Evolutionary conservation across 2,888 invertebrate genomes (phyloP).

Genomic region (Andrena trimmerana): DNA sequence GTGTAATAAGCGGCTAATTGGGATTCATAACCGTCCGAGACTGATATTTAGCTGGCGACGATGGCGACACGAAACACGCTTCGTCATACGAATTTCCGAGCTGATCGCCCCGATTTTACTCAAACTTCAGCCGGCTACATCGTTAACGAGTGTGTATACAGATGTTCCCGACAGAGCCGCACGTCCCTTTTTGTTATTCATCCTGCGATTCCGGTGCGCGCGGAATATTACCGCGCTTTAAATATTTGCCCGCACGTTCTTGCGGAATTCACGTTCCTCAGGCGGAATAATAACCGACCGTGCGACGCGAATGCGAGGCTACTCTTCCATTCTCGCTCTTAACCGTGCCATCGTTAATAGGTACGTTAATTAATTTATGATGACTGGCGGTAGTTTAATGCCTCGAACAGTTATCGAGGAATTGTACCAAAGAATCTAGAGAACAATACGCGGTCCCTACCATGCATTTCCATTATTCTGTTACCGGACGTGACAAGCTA

Average conservation of each 20-base stretch:
- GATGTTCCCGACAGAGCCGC: constrained; percentile 43
- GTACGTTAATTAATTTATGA: constrained; percentile 18
- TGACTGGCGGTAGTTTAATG: neutral
- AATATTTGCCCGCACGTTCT: constrained; percentile 56
- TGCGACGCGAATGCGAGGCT: neutral
- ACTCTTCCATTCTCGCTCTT: neutral
- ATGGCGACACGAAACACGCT: neutral
- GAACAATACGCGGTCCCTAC: no score
- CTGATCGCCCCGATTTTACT: neutral
- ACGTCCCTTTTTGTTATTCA: constrained; percentile 64
- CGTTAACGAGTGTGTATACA: constrained; percentile 63
- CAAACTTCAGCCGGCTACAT: constrained; percentile 11
- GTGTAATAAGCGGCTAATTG: constrained; percentile 8
- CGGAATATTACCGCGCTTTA: constrained; percentile 59
- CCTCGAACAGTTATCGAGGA: neutral
- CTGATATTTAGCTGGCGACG: neutral
- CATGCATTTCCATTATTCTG: no score
- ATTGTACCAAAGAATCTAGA: neutral
- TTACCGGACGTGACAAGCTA: no score
- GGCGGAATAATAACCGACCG: constrained; percentile 40
- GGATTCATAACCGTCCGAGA: neutral
- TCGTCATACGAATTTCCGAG: neutral
- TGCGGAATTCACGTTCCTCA: constrained; percentile 21
- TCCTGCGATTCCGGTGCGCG: constrained; percentile 46
- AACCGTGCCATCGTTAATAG: constrained; percentile 27